Percentiles rank a stretch among this genome's conserved stretches.
Conservation (phyloP, 2,888 invertebrate genomes). For the Papilio demoleus region DNA sequence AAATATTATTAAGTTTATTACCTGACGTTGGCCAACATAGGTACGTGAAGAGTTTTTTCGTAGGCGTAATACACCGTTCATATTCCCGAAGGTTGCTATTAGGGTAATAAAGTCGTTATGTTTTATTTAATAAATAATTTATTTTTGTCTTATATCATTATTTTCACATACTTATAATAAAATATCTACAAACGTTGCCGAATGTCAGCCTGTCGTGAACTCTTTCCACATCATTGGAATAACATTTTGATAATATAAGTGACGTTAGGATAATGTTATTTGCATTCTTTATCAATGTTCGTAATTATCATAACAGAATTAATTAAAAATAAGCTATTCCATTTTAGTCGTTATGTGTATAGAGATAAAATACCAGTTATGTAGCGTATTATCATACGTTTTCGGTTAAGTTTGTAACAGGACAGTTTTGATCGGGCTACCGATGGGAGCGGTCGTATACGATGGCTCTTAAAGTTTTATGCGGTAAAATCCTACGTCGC, state of each 20-base stretch:
- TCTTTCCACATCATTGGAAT: not conserved
- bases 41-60: too few relatives aligned
- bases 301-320: constrained; percentile 32
- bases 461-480: constrained; percentile 59
- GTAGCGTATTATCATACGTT: constrained; percentile 11
- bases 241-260: constrained; percentile 11
- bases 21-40: too few relatives aligned
- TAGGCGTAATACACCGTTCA: too few relatives aligned
- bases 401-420: not conserved
- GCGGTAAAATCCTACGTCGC: constrained; percentile 56
- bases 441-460: constrained; percentile 45
- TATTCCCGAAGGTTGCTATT: too few relatives aligned
- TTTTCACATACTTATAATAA: not conserved
- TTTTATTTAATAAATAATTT: too few relatives aligned
- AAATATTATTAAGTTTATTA: too few relatives aligned
- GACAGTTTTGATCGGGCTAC: constrained; percentile 28
- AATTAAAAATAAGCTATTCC: constrained; percentile 17
- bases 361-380: constrained; percentile 1
- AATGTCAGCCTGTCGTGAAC: not conserved
- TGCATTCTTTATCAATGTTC: constrained; percentile 19
- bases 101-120: too few relatives aligned
- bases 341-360: constrained; percentile 6
- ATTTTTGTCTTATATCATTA: too few relatives aligned
- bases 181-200: not conserved
- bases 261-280: constrained; percentile 27